Base-by-base conservation (phyloP, 2,888 invertebrate species). In the Escarpia spicata region DNA sequence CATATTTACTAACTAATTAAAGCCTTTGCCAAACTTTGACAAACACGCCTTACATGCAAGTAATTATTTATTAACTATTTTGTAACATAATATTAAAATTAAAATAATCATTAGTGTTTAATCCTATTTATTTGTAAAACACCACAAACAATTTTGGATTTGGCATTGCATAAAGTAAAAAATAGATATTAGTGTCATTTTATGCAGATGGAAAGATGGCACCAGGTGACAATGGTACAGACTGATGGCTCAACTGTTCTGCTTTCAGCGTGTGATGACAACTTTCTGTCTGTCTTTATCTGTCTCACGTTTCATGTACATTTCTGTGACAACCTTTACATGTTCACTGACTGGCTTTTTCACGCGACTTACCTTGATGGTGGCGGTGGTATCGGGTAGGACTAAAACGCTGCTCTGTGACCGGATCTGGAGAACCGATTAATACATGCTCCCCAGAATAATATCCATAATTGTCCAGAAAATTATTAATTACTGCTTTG, bases 351-450 rank as follows among this genome's bases (percentile, higher is more conserved):
- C 75, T 75, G 75, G 75, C 75, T 75, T 75, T 12, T 75, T 75
- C 75, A 75, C 75, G n/a, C 75, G 75, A 75, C 75, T 75, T 75
- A 75, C n/a, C 75, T n/a, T 75, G 75, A 26, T 75, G 75, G 75
- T 26, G 75, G 75, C 6, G 19, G 26, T 26, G 75, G 75, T 75
- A n/a, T 75, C 26, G 19, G 75, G 75, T 75, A 75, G 19, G 19
- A 75, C 75, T 75, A 75, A 75, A 75, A 75, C 26, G 52, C 52
- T 52, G 45, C 45, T 45, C 45, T 45, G 45, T 3, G 8, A 45
- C 45, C 6, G 45, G 45, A 45, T 45, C 45, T 45, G 45, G 45
- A 45, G 10, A 60, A 37, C 37, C 37, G 37, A 60, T 60, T 60
- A 60, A 60, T 60, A 60, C 52, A 52, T 52, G 52, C 60, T 26